These are phyloP conservation scores for Sinonovacula constricta DNA, from an alignment of 1,140 invertebrate species.

Conservation along the genomic window DNA sequence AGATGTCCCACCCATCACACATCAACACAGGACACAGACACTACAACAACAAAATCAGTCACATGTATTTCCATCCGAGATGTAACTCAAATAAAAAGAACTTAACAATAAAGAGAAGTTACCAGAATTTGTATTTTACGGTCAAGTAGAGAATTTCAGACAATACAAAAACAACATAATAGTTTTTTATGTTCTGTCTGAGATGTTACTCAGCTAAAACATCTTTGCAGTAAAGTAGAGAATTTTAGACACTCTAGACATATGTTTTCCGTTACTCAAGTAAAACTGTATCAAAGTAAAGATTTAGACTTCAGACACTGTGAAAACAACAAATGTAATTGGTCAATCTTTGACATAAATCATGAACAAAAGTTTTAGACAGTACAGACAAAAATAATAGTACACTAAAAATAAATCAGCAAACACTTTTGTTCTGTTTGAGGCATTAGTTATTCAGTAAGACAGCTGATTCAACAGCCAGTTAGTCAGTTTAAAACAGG, in stretches of 20 bases:
- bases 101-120: background rate
- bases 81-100: background rate
- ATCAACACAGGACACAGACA: conserved; percentile 85
- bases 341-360: too few species aligned
- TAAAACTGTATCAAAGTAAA: too few species aligned
- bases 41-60: too few species aligned
- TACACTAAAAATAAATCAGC: background rate
- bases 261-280: too few species aligned
- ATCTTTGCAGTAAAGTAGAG: too few species aligned
- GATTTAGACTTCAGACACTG: too few species aligned
- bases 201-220: too few species aligned
- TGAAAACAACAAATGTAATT: too few species aligned
- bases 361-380: background rate
- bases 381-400: background rate
- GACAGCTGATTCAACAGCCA: background rate
- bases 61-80: background rate
- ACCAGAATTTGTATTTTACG: background rate
- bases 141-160: background rate
- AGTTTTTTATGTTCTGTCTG: too few species aligned
- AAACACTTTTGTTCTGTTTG: background rate
- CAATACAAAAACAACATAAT: too few species aligned
- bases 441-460: background rate
- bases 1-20: conserved; percentile 87
- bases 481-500: background rate
- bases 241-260: too few species aligned